Evolutionary conservation across 2,797 vertebrate species (phyloP).

Genomic region (Melanotaenia nigrans): DNA sequence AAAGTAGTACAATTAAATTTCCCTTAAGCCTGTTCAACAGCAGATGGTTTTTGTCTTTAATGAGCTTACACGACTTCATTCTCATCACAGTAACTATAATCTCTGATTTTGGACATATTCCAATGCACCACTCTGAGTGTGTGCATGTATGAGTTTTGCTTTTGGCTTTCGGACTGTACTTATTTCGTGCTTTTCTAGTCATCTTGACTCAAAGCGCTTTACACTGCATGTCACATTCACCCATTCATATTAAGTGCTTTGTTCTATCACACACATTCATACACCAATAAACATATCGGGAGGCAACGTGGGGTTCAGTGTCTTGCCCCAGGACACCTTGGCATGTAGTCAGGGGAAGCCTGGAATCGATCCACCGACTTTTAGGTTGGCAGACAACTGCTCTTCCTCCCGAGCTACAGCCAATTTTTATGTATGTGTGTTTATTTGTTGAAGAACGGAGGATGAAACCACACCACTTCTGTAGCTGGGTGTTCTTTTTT

Average conservation of each 20-base stretch:
- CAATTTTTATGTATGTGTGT: constrained; percentile 9
- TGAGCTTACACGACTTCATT: constrained; percentile 79
- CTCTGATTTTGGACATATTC: constrained; percentile 80
- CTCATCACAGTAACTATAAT: constrained; percentile 75
- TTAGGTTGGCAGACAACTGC: no score
- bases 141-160: constrained; percentile 44
- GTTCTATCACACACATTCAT: no score
- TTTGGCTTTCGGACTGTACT: constrained; percentile 35
- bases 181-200: no score
- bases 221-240: no score
- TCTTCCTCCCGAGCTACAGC: no score
- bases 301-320: no score
- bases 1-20: constrained; percentile 77
- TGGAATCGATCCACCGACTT: neutral
- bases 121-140: constrained; percentile 67
- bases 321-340: no score
- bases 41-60: constrained; percentile 81
- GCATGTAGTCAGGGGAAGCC: no score
- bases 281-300: no score
- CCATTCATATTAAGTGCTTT: no score
- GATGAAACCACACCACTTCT: constrained; percentile 29
- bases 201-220: no score
- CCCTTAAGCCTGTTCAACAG: constrained; percentile 78
- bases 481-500: constrained; percentile 33
- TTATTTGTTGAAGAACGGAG: constrained; percentile 31